A percentile compares a stretch with the other conserved stretches of the same genome.
These are phyloP conservation scores for Acleris emargana DNA, from an alignment of 2,888 invertebrate genomes.

Conservation along the genomic window DNA sequence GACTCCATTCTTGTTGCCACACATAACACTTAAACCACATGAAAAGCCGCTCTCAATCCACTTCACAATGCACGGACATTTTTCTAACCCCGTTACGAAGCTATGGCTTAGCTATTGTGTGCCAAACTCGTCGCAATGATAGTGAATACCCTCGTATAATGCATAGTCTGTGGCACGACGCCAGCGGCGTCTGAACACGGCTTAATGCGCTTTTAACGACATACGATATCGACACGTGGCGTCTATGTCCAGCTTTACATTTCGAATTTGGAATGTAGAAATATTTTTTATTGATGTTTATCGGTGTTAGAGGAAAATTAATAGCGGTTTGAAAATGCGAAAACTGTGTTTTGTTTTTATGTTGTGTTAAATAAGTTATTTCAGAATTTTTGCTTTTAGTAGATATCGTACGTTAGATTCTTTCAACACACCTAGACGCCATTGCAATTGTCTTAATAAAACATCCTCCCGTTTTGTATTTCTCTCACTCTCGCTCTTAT, in stretches of 20 bases:
- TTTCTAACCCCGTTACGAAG: constrained; percentile 15
- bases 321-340: constrained; percentile 27
- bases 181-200: constrained; percentile 47
- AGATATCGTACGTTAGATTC: too few relatives aligned
- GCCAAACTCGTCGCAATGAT: constrained; percentile 33
- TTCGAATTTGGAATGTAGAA: constrained; percentile 33
- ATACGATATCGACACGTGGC: constrained; percentile 44
- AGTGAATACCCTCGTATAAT: constrained; percentile 30
- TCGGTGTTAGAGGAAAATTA: constrained; percentile 4
- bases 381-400: background rate
- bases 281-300: constrained; percentile 25
- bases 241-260: constrained; percentile 32
- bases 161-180: constrained; percentile 33
- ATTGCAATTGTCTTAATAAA: too few relatives aligned
- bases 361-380: constrained; percentile 21
- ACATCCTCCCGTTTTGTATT: too few relatives aligned
- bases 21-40: background rate
- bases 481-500: too few relatives aligned
- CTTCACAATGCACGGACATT: background rate
- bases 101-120: constrained; percentile 14
- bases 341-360: constrained; percentile 30
- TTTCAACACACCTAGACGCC: too few relatives aligned
- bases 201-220: constrained; percentile 62
- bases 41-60: constrained; percentile 2
- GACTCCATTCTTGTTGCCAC: background rate